Conservation (phyloP, 2,797 vertebrate genomes). For the Siniperca undulata region DNA sequence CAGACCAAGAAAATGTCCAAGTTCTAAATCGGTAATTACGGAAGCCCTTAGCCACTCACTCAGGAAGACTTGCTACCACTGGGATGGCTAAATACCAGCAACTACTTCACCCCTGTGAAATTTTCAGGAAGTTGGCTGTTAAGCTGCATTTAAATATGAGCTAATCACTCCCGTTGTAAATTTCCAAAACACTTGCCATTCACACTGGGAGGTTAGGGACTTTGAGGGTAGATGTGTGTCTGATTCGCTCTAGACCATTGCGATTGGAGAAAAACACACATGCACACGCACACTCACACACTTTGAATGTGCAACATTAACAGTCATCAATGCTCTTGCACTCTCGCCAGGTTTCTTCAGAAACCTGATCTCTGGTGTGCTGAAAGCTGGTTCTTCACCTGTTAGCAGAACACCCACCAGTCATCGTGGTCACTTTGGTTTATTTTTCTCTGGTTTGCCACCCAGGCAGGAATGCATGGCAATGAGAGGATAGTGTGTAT, state of each 20-base stretch:
- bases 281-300: constrained; percentile 28
- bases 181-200: constrained; percentile 74
- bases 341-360: constrained; percentile 70
- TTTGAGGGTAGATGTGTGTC: constrained; percentile 64
- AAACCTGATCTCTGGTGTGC: constrained; percentile 77
- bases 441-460: constrained; percentile 77
- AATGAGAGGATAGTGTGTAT: constrained; percentile 66
- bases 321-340: constrained; percentile 72
- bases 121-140: constrained; percentile 76
- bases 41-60: constrained; percentile 44
- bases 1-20: constrained; percentile 40
- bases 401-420: constrained; percentile 75
- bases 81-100: constrained; percentile 65
- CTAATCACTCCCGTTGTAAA: constrained; percentile 78
- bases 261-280: constrained; percentile 45
- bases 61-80: constrained; percentile 61
- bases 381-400: constrained; percentile 82
- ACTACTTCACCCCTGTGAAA: constrained; percentile 66
- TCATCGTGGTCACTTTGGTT: constrained; percentile 67
- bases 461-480: constrained; percentile 73
- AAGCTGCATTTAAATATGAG: constrained; percentile 83
- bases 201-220: constrained; percentile 78
- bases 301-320: constrained; percentile 75
- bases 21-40: constrained; percentile 62
- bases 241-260: constrained; percentile 56